Percentiles rank a stretch among this genome's conserved stretches.
phyloP scores from a whole-genome alignment of 2,797 vertebrate species.

The Urophycis tenuis region DNA sequence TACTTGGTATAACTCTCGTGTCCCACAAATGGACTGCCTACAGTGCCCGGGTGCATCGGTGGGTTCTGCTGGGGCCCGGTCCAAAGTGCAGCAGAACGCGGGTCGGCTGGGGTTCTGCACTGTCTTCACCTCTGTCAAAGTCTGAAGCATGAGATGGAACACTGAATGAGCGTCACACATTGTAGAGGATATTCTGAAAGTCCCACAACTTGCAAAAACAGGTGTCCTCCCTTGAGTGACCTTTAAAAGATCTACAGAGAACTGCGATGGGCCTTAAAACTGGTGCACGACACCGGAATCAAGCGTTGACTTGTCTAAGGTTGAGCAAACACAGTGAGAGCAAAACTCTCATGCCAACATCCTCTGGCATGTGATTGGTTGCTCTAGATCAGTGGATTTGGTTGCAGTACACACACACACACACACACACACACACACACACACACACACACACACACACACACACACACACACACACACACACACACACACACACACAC shows the following conservation, averaged over 20 bases:
- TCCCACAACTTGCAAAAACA: not conserved
- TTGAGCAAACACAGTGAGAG: not conserved
- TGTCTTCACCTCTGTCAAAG: conserved; percentile 11
- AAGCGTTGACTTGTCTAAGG: not conserved
- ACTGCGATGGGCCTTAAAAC: not conserved
- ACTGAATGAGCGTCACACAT: not conserved
- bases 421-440: too few species aligned
- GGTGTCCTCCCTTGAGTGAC: not conserved
- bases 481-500: too few species aligned
- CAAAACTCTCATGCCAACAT: not conserved
- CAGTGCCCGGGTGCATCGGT: not conserved
- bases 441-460: too few species aligned
- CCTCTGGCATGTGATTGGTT: not conserved
- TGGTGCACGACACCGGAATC: not conserved
- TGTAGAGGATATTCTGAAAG: not conserved
- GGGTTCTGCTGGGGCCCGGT: conserved; percentile 5
- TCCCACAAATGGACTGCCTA: not conserved
- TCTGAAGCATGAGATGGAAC: conserved; percentile 27
- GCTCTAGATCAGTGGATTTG: not conserved
- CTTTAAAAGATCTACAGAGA: not conserved
- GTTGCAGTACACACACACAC: not conserved
- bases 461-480: too few species aligned
- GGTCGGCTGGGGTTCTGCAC: not conserved
- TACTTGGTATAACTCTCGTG: not conserved
- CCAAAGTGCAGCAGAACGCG: not conserved